These are phyloP conservation scores for Trachurus trachurus DNA, from an alignment of 2,797 vertebrate species.

Conservation along the genomic window DNA sequence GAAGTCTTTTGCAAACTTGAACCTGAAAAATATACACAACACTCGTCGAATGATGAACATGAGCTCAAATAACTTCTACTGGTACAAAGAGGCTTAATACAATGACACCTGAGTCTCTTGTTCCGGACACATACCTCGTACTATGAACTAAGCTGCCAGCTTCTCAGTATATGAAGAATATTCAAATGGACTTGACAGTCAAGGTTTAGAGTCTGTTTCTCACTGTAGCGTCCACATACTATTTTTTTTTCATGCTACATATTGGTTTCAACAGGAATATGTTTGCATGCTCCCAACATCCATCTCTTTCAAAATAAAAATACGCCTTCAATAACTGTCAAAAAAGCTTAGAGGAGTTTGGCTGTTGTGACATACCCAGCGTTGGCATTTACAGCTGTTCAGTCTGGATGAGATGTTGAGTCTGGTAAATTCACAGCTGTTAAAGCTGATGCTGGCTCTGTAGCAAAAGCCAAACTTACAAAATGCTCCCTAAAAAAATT, in stretches of 20 bases:
- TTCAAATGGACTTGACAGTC: background rate
- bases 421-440: background rate
- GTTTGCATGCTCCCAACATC: background rate
- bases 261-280: background rate
- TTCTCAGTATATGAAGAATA: constrained; percentile 7
- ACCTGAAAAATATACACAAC: constrained; percentile 21
- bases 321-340: background rate
- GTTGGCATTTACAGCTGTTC: background rate
- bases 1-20: constrained; percentile 25
- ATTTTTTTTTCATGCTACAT: background rate
- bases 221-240: background rate
- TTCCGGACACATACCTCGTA: constrained; percentile 10
- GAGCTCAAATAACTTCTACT: background rate
- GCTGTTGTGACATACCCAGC: background rate
- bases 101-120: background rate
- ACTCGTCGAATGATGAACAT: constrained; percentile 12
- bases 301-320: background rate
- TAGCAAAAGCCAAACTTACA: no score
- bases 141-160: background rate
- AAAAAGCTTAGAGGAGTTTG: background rate
- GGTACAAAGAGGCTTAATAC: background rate
- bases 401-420: no score
- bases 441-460: no score
- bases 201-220: constrained; percentile 7
- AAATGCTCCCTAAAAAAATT: background rate